Base-by-base conservation (phyloP, 2,113 vertebrate species). In the Meriones unguiculatus region DNA sequence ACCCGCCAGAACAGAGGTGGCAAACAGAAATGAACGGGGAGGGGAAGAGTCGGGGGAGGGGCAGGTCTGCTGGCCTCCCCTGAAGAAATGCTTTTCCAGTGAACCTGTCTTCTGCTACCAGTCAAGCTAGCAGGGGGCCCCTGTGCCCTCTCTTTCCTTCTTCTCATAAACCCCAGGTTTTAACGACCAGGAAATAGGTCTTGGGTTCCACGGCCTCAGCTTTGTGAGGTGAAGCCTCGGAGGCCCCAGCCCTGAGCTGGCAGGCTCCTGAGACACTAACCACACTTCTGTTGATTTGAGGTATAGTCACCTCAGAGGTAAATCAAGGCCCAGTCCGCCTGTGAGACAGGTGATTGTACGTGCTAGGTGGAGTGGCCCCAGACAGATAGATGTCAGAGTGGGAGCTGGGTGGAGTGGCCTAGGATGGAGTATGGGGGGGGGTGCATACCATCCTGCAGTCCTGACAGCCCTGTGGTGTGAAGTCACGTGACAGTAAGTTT, bases 401-500 rank as follows among this genome's bases (percentile, higher is more conserved):
- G 86, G 62, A 65, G 77, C 54, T 50, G 2, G 38, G 89, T 9
- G 17, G 17, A 65, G 86, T 24, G 11, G 1, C 1, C 46, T 17
- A 1, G 0, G 38, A 28, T 1, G 46, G 86, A 24, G 57, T 17
- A 35, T 28, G 62, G 73, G 50, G 22, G 22, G 62, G 73, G 50
- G 22, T 13, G 2, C 35, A 35, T 76, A 7, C 32, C 64, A 50
- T 75, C 64, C 64, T 12, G 13, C 35, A 77, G 75, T 70, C 64
- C n/a, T 15, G 0, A 69, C 22, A 25, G 2, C n/a, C 4, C 1
- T 90, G 91, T 52, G 67, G 70, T 52, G 62, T 88, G 24, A 57
- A 20, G 70, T 94, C 93, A 95, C 6, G 32, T 87, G 95, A 91
- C 28, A 78, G 90, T 81, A 97, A 97, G 92, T 97, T 98, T 95